These are phyloP conservation scores for Drosophila merina DNA, from an alignment of 2,888 invertebrate genomes.

Conservation along the genomic window DNA sequence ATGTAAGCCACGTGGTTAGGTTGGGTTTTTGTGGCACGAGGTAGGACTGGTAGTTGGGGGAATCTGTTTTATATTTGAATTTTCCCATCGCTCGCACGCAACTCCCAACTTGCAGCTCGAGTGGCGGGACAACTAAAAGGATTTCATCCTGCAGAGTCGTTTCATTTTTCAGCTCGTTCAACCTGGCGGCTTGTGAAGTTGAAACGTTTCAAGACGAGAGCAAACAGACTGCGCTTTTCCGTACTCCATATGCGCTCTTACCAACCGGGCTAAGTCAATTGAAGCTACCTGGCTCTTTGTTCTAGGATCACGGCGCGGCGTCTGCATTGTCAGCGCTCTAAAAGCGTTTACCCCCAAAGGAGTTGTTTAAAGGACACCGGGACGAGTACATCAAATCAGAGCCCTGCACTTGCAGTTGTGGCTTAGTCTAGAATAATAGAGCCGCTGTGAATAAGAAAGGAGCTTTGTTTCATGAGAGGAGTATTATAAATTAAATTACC, in stretches of 20 bases:
- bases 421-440: conserved; percentile 6
- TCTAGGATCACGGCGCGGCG: conserved; percentile 17
- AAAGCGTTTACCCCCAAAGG: conserved; percentile 66
- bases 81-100: conserved; percentile 33
- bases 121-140: conserved; percentile 40
- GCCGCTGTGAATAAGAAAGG: not conserved
- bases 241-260: not conserved
- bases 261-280: conserved; percentile 11
- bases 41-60: conserved; percentile 10
- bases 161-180: conserved; percentile 37
- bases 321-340: conserved; percentile 48
- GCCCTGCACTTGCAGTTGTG: conserved; percentile 19
- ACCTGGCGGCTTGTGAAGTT: conserved; percentile 34
- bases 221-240: conserved; percentile 69
- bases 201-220: conserved; percentile 56
- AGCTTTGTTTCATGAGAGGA: not conserved
- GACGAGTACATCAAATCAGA: conserved; percentile 54
- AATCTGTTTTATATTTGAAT: conserved; percentile 41
- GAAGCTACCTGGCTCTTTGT: conserved; percentile 41
- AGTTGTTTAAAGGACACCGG: conserved; percentile 36
- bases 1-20: conserved; percentile 43
- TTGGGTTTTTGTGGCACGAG: conserved; percentile 2
- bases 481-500: not conserved
- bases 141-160: conserved; percentile 32
- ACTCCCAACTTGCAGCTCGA: conserved; percentile 33